These are phyloP conservation scores for Malurus cyaneus DNA, from an alignment of 2,113 vertebrate genomes.

Conservation along the genomic window DNA sequence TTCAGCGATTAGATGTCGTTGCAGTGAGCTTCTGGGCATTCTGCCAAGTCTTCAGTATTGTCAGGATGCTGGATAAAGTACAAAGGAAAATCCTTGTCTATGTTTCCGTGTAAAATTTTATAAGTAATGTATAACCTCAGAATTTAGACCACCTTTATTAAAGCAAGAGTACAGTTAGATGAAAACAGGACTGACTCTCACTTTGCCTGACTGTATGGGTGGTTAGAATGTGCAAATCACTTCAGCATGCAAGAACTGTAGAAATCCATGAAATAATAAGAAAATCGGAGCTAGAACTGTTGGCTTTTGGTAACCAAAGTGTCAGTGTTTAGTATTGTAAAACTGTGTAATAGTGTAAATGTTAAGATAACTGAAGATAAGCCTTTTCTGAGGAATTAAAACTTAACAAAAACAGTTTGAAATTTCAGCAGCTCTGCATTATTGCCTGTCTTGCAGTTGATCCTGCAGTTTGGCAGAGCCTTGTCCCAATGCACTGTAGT, in stretches of 20 bases:
- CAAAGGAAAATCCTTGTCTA: background rate
- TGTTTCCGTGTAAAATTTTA: constrained; percentile 17
- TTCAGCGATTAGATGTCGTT: constrained; percentile 17
- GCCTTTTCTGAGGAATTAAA: background rate
- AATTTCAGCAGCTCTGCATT: background rate
- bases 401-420: background rate
- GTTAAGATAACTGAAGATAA: background rate
- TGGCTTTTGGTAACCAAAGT: background rate
- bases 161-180: background rate
- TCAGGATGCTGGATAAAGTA: constrained; percentile 28
- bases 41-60: constrained; percentile 40
- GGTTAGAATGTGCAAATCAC: background rate
- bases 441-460: background rate
- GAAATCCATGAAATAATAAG: background rate
- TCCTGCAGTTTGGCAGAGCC: background rate
- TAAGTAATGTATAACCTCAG: background rate
- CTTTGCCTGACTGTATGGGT: background rate
- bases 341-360: background rate
- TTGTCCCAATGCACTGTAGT: background rate
- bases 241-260: background rate
- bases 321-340: background rate
- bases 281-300: background rate
- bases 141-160: background rate
- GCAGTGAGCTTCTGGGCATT: constrained; percentile 26
- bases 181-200: background rate